Evolutionary conservation across 2,113 vertebrate genomes (phyloP).

Genomic region (Laterallus jamaicensis): DNA sequence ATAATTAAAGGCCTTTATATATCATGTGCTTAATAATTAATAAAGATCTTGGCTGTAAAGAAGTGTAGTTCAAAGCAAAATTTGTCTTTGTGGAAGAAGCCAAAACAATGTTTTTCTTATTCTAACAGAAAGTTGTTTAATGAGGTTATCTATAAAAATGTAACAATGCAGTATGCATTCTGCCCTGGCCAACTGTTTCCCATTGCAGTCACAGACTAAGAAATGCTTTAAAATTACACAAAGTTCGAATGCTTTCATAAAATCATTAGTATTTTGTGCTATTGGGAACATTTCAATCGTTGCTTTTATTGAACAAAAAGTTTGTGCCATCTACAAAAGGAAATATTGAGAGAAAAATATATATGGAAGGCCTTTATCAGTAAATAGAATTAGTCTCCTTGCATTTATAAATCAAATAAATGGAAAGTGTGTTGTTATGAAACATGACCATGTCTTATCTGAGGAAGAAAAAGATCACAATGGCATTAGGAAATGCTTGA

Average conservation of each 20-base stretch:
- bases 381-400: slow-evolving; percentile 88
- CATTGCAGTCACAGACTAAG: background rate
- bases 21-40: slow-evolving; percentile 44
- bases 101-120: background rate
- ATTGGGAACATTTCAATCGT: slow-evolving; percentile 44
- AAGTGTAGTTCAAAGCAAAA: background rate
- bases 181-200: background rate
- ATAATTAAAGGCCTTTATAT: slow-evolving; percentile 38
- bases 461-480: slow-evolving; percentile 79
- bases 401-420: slow-evolving; percentile 84
- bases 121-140: slow-evolving; percentile 1
- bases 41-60: background rate
- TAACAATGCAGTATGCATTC: background rate
- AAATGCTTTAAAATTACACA: slow-evolving; percentile 19
- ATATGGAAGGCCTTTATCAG: slow-evolving; percentile 79
- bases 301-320: slow-evolving; percentile 47
- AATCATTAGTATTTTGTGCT: slow-evolving; percentile 25
- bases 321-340: slow-evolving; percentile 63
- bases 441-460: slow-evolving; percentile 90
- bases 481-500: slow-evolving; percentile 90
- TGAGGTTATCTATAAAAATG: slow-evolving; percentile 5
- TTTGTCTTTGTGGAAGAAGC: background rate
- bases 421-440: slow-evolving; percentile 86
- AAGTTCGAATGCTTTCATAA: slow-evolving; percentile 12
- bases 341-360: slow-evolving; percentile 73